A percentile compares a stretch with the other conserved stretches of the same genome.
Evolutionary conservation across 2,797 vertebrate genomes (phyloP).

Genomic region (Rhinella marina): DNA sequence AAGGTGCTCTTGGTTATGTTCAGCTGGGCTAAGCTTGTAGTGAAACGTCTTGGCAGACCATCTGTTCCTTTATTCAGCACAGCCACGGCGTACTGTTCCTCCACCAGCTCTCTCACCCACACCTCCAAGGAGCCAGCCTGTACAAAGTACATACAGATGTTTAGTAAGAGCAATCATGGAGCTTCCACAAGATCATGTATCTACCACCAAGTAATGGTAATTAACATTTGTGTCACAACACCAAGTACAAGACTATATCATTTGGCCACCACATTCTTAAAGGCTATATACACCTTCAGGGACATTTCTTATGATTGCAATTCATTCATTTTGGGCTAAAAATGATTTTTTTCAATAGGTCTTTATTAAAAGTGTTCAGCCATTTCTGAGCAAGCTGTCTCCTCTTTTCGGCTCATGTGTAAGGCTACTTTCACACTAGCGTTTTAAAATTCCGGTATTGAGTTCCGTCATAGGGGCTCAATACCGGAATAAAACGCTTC

Average conservation of each 20-base stretch:
- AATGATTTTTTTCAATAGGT: too few relatives aligned
- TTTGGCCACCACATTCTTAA: background rate
- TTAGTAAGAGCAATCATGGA: background rate
- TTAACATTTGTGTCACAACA: background rate
- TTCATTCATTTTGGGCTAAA: too few relatives aligned
- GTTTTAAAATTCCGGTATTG: too few relatives aligned
- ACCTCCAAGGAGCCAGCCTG: slow-evolving; percentile 17
- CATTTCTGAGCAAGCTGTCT: too few relatives aligned
- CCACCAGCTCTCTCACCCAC: slow-evolving; percentile 55
- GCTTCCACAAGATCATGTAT: background rate
- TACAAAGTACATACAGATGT: background rate
- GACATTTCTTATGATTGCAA: too few relatives aligned
- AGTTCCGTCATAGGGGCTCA: too few relatives aligned
- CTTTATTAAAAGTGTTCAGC: too few relatives aligned
- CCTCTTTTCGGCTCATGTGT: too few relatives aligned
- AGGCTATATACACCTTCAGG: too few relatives aligned
- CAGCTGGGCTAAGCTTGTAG: background rate
- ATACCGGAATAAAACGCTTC: too few relatives aligned
- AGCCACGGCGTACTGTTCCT: background rate
- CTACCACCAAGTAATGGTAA: background rate
- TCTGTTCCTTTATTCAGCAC: slow-evolving; percentile 52
- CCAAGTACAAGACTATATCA: background rate
- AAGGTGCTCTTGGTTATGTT: slow-evolving; percentile 33
- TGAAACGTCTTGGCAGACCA: slow-evolving; percentile 54
- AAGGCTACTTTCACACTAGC: too few relatives aligned